These are phyloP conservation scores for Tribolium freemani DNA, from an alignment of 2,888 invertebrate genomes.

Conservation along the genomic window DNA sequence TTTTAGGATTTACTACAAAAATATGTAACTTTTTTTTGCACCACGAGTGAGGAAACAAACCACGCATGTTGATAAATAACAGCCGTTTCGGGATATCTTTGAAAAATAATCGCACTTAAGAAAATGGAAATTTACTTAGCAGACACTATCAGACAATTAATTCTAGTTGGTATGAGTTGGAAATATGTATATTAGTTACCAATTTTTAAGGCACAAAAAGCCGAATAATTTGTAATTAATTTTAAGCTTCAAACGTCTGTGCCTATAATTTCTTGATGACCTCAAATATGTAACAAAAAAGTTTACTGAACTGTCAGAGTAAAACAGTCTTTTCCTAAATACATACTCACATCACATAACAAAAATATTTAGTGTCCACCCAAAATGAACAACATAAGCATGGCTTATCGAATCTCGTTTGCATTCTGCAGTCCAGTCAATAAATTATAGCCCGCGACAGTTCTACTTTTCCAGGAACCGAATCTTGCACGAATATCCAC, in stretches of 20 bases:
- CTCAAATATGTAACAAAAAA: no score
- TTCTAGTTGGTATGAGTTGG: not conserved
- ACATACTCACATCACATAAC: not conserved
- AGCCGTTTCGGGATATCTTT: not conserved
- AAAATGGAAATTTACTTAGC: not conserved
- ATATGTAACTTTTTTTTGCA: not conserved
- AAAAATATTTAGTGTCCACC: not conserved
- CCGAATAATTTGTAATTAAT: no score
- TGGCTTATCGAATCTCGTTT: constrained; percentile 51
- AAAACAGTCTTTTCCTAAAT: not conserved
- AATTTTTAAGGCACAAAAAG: no score
- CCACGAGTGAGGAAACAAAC: not conserved
- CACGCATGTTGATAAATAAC: not conserved
- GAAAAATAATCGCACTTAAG: not conserved
- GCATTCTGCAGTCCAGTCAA: constrained; percentile 54
- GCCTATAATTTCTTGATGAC: no score
- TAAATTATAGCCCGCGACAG: constrained; percentile 50
- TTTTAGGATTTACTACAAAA: not conserved
- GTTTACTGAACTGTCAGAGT: no score
- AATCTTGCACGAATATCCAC: constrained; percentile 58
- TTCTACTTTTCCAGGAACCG: constrained; percentile 57
- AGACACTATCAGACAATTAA: not conserved
- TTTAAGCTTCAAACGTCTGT: no score
- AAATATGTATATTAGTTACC: not conserved
- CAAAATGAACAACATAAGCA: constrained; percentile 52